A percentile compares a stretch with the other conserved stretches of the same genome.
Conservation (phyloP, 2,113 vertebrate species). For the Rana temporaria region DNA sequence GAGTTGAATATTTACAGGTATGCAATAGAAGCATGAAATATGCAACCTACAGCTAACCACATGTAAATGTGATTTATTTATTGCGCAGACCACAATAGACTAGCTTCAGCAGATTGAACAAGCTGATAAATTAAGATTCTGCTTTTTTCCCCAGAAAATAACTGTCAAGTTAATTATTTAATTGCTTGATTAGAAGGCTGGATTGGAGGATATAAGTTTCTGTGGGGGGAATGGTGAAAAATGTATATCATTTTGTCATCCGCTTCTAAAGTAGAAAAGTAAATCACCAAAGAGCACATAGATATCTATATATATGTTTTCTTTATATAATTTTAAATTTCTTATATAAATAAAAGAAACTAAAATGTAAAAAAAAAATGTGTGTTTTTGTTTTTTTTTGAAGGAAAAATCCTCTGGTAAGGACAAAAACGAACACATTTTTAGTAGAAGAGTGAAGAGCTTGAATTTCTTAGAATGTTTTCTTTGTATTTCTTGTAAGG, state of each 20-base stretch:
- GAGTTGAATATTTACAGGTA: background rate
- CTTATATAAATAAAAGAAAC: too few species aligned
- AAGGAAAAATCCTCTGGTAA: too few species aligned
- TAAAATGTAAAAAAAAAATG: too few species aligned
- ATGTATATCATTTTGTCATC: background rate
- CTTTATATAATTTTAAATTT: too few species aligned
- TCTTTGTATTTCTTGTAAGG: too few species aligned
- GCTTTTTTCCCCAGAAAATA: background rate
- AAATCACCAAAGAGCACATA: too few species aligned
- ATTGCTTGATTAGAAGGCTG: background rate
- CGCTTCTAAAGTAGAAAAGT: background rate
- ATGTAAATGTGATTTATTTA: conserved; percentile 15
- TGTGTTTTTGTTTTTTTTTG: too few species aligned
- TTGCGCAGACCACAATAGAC: background rate
- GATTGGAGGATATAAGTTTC: background rate
- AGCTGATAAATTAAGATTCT: conserved; percentile 18
- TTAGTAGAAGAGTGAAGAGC: too few species aligned
- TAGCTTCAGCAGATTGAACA: background rate
- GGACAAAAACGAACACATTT: too few species aligned
- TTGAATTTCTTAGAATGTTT: too few species aligned
- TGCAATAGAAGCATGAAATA: background rate
- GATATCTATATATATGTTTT: too few species aligned
- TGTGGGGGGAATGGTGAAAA: too few species aligned
- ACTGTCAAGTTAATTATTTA: background rate
- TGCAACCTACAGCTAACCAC: conserved; percentile 17